Base-by-base conservation (phyloP, 2,888 invertebrate species). In the Elmis aenea region DNA sequence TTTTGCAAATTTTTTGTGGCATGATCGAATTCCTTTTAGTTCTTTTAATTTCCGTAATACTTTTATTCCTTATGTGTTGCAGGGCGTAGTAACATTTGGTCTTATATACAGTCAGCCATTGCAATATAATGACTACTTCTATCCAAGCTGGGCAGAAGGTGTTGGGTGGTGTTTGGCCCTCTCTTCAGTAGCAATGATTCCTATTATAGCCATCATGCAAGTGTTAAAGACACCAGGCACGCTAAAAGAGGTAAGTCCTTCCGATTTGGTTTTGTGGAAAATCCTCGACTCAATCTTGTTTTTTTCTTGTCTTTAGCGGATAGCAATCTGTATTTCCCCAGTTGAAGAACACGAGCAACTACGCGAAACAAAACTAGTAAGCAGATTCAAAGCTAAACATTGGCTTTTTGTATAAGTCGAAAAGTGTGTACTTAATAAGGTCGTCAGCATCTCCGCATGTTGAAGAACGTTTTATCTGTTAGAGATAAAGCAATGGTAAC, bases 111-210 rank as follows among this genome's bases (percentile, higher is more conserved):
- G 78, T 48, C 76, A 79, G 54, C 80, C 79, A 0, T 63, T 82
- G 4, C 74, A 76, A 50, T 82, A 82, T 62, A 78, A 79, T 56
- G 74, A 77, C 37, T 84, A 84, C 61, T 69, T 68, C 11, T 85
- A 83, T 59, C 84, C 85, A 0, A 70, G 63, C 42, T 83, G 83
- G 83, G 83, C 83, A 0, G 81, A 79, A 54, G 72, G 77, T 51
- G 70, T 83, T 8, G 85, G 84, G 30, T 83, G 83, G 81, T 72
- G 73, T 0, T 71, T 85, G 26, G 81, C 83, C n/a, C 73, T 83
- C 49, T 81, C 83, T 37, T 83, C 84, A 27, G 81, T 84, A 25
- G 66, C 81, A 32, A 82, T 83, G 78, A 83, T 85, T 53, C 85
- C 85, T 1, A 55, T 78, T 2, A 73, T 81, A 9, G 83, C 81